Conservation (phyloP, 2,888 invertebrate species). For the Acrocera orbiculus region DNA sequence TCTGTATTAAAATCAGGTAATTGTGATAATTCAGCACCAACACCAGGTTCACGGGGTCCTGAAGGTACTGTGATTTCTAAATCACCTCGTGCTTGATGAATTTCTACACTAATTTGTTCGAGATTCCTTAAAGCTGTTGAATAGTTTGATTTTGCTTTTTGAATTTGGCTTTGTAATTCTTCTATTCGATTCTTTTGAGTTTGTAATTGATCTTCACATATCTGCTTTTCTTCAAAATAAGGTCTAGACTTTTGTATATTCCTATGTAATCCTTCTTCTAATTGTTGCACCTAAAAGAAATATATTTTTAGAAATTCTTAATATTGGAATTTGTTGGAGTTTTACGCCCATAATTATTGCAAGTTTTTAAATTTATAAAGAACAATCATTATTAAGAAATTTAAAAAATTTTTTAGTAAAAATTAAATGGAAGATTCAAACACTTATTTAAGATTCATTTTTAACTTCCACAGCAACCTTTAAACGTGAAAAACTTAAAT, state of each 20-base stretch:
- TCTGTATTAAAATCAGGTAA: slow-evolving; percentile 37
- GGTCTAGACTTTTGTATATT: slow-evolving; percentile 73
- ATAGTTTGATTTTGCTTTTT: slow-evolving; percentile 56
- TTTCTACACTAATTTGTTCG: slow-evolving; percentile 84
- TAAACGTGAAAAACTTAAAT: no score
- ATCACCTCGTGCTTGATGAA: slow-evolving; percentile 40
- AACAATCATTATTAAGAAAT: no score
- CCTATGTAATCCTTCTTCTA: slow-evolving; percentile 66
- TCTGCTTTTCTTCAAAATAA: slow-evolving; percentile 79
- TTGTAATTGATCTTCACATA: slow-evolving; percentile 69
- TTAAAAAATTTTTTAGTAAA: no score
- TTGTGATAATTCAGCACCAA: slow-evolving; percentile 45
- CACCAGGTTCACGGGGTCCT: slow-evolving; percentile 45
- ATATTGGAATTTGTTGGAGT: no score
- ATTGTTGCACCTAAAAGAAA: slow-evolving; percentile 42
- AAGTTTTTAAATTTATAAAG: no score
- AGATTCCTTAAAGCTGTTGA: slow-evolving; percentile 64
- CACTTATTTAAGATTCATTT: no score
- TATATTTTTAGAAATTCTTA: neutral
- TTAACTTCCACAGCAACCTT: no score
- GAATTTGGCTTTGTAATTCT: slow-evolving; percentile 59
- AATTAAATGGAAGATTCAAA: no score
- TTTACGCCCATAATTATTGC: no score
- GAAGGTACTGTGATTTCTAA: slow-evolving; percentile 22
- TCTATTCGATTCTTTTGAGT: slow-evolving; percentile 73